A percentile compares a stretch with the other conserved stretches of the same genome.
Conservation (phyloP, 1,140 invertebrate species). For the Bombus fervidus region DNA sequence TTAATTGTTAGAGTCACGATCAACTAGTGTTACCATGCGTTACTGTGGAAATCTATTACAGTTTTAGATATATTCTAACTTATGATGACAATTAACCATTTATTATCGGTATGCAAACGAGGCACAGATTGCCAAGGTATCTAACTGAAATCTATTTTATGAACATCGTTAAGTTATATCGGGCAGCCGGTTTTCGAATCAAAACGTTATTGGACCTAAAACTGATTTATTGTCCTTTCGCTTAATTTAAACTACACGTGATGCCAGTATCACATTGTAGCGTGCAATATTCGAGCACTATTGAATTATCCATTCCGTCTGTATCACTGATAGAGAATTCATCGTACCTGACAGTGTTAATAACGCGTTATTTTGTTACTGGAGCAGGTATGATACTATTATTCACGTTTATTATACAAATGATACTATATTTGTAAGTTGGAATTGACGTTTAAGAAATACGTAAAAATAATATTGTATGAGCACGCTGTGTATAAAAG, state of each 20-base stretch:
- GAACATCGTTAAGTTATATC: neutral
- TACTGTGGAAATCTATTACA: neutral
- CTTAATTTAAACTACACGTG: neutral
- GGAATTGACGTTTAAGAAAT: neutral
- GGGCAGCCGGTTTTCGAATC: neutral
- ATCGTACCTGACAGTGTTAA: neutral
- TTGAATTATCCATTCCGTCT: neutral
- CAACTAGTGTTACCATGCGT: neutral
- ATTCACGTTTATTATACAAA: neutral
- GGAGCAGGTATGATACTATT: neutral
- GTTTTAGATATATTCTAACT: neutral
- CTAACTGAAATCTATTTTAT: neutral
- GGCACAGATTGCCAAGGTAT: neutral
- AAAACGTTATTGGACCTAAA: neutral
- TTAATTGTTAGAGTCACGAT: too few species aligned
- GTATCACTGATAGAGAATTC: neutral
- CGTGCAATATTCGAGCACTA: neutral
- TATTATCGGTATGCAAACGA: constrained; percentile 11
- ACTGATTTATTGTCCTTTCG: neutral
- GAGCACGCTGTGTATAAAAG: too few species aligned
- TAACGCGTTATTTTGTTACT: neutral
- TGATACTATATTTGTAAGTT: neutral
- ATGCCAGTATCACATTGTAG: neutral
- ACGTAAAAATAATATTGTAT: neutral
- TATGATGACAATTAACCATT: neutral